Percentiles rank a stretch among this genome's conserved stretches.
phyloP scores from a whole-genome alignment of 2,888 invertebrate species.

The Drosophila setosimentum region DNA sequence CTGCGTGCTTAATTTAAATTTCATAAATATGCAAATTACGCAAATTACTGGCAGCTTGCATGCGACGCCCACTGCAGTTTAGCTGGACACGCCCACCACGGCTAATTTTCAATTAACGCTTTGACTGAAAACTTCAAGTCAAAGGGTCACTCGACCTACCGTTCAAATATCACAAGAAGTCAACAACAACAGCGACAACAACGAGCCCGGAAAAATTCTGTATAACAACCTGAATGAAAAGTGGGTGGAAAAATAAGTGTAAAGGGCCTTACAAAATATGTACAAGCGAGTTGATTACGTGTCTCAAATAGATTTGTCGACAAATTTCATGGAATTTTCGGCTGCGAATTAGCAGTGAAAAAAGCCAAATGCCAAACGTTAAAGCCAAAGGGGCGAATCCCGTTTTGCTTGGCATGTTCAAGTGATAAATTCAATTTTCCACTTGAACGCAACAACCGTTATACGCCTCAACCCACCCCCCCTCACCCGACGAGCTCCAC shows the following conservation, averaged over 20 bases:
- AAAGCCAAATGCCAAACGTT: constrained; percentile 17
- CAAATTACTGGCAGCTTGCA: constrained; percentile 63
- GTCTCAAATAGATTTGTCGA: constrained; percentile 74
- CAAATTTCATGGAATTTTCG: constrained; percentile 57
- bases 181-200: constrained; percentile 17
- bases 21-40: constrained; percentile 76
- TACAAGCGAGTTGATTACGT: constrained; percentile 80
- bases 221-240: constrained; percentile 37
- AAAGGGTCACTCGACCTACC: constrained; percentile 40
- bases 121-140: constrained; percentile 50
- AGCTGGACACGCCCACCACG: constrained; percentile 51
- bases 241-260: not conserved
- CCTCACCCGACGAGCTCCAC: not conserved
- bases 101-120: constrained; percentile 74
- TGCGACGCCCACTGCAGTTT: constrained; percentile 64
- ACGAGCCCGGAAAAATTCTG: constrained; percentile 62
- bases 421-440: constrained; percentile 81
- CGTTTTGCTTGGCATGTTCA: constrained; percentile 72
- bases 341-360: constrained; percentile 56
- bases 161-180: constrained; percentile 6
- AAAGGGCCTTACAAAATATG: constrained; percentile 52
- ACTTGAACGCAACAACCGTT: constrained; percentile 70
- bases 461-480: constrained; percentile 20
- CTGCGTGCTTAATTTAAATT: constrained; percentile 67
- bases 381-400: constrained; percentile 36